Base-by-base conservation (phyloP, 2,113 vertebrate genomes). In the Forbesichthys papilliferus region DNA sequence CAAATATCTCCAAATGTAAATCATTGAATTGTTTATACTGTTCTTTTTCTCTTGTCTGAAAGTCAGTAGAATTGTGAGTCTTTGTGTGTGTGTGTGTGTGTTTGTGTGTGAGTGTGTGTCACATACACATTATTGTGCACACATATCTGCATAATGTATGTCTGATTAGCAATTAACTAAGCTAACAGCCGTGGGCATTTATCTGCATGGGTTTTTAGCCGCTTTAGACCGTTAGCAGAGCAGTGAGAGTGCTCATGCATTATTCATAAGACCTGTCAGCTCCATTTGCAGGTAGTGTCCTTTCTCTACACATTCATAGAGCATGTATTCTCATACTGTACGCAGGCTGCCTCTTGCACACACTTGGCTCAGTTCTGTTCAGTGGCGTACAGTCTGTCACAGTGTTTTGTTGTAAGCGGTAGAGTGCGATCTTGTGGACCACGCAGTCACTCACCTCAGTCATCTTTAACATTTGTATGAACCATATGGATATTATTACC, bases 351-450 rank as follows among this genome's bases (percentile, higher is more conserved):
- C 48, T 20, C 2, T 27, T 27, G 16, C 46, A 59, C 49, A 62
- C 20, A 63, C 9, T 4, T 13, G 48, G 11, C 48, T 64, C 33
- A 61, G 18, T 4, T 64, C 33, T 57, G 18, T 4, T 48, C n/a
- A 67, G 42, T 7, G 16, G 10, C 36, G 57, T 34, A 6, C 16
- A 27, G 27, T 27, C 27, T 27, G 27, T 34, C n/a, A 27, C 55
- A 52, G 49, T 81, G 48, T n/a, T 11, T 36, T 33, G 46, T 10
- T 71, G 66, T 76, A 74, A 64, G 78, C 65, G 82, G 79, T 73
- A 82, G 78, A 86, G 75, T 80, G 75, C 54, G 64, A 76, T 71
- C 33, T 74, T 69, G 1, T 59, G 51, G 34, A 69, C 57, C 4
- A 57, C 2, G 48, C 51, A 54, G 58, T 7, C 49, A 48, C 27